Conservation (phyloP, 2,797 vertebrate genomes). For the Sparidentex hasta region DNA sequence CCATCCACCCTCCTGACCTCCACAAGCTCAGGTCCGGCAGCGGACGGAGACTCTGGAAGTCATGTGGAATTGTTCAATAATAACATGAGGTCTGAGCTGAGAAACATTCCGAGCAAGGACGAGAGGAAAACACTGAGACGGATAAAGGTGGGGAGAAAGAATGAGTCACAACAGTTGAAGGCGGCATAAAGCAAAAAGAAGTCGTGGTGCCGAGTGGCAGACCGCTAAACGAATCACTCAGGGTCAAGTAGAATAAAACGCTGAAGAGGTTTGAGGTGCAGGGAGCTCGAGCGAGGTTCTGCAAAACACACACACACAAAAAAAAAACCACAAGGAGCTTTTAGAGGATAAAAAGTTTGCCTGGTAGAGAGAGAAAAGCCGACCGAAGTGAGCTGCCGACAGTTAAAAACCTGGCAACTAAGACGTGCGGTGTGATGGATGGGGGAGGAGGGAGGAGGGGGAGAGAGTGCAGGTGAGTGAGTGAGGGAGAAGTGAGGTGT, state of each 20-base stretch:
- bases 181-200: conserved; percentile 11
- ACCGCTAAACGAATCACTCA: conserved; percentile 27
- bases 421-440: conserved; percentile 60
- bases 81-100: neutral
- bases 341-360: conserved; percentile 29
- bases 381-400: conserved; percentile 37
- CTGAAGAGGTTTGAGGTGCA: conserved; percentile 17
- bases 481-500: conserved; percentile 63
- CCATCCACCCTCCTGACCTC: neutral
- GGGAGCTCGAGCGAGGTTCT: neutral
- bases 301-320: neutral
- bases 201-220: neutral
- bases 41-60: neutral
- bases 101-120: conserved; percentile 5
- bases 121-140: conserved; percentile 3
- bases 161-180: conserved; percentile 10
- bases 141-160: neutral
- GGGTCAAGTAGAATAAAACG: conserved; percentile 22
- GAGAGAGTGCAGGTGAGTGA: conserved; percentile 51
- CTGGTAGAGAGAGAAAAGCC: neutral
- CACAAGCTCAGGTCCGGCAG: neutral
- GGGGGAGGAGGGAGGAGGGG: neutral
- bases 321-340: conserved; percentile 1
- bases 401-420: conserved; percentile 43
- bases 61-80: neutral